These are phyloP conservation scores for Pluvianellus socialis DNA, from an alignment of 2,113 vertebrate genomes.

Conservation along the genomic window DNA sequence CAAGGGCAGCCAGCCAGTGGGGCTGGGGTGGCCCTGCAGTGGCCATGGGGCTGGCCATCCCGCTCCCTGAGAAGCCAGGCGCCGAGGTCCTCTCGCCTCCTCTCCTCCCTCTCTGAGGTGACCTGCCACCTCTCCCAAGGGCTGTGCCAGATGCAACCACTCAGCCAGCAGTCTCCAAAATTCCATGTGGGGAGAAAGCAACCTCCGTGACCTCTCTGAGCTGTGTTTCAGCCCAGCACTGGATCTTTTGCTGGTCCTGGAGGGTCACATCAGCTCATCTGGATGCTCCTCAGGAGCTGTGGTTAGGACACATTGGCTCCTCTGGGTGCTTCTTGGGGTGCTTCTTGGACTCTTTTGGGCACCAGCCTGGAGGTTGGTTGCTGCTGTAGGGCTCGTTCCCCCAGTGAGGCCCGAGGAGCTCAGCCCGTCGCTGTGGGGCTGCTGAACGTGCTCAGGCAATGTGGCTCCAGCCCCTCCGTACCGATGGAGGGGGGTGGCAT, in stretches of 20 bases:
- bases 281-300: neutral
- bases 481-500: no score
- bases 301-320: neutral
- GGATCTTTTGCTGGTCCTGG: neutral
- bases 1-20: neutral
- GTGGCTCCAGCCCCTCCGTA: no score
- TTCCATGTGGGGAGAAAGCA: neutral
- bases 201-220: neutral
- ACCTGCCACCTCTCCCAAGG: neutral
- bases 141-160: neutral
- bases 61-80: neutral
- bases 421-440: neutral
- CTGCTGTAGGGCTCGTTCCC: neutral
- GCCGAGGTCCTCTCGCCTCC: neutral
- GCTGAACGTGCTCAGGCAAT: neutral
- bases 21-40: neutral
- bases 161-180: neutral
- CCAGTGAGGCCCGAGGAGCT: neutral
- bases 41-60: neutral
- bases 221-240: neutral
- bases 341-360: neutral
- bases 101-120: neutral
- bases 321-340: neutral
- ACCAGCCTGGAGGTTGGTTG: neutral
- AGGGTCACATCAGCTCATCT: neutral